Evolutionary conservation across 2,888 invertebrate genomes (phyloP).

Genomic region (Abscondita cerata): DNA sequence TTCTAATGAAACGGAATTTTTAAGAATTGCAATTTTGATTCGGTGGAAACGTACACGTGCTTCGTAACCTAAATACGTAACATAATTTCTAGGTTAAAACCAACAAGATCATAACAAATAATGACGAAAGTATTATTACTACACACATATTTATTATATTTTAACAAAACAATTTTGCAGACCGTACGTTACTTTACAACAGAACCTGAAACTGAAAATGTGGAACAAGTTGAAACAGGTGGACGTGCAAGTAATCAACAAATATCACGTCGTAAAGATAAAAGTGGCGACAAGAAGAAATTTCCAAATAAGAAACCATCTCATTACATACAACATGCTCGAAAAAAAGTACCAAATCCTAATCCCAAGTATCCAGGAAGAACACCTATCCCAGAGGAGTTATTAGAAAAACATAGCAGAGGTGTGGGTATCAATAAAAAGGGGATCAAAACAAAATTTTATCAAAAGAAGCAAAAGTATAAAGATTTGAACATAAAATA

Average conservation of each 20-base stretch:
- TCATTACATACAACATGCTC: slow-evolving; percentile 33
- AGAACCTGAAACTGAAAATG: neutral
- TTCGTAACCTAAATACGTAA: too few relatives aligned
- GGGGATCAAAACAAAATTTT: slow-evolving; percentile 68
- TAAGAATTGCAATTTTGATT: too few relatives aligned
- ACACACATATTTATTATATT: too few relatives aligned
- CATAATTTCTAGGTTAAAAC: too few relatives aligned
- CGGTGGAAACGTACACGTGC: too few relatives aligned
- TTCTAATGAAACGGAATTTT: too few relatives aligned
- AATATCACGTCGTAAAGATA: neutral
- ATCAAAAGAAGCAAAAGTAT: slow-evolving; percentile 67
- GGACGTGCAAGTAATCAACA: neutral
- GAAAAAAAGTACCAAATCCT: slow-evolving; percentile 44
- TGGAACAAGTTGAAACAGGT: neutral
- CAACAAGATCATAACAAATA: too few relatives aligned
- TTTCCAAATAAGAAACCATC: slow-evolving; percentile 18
- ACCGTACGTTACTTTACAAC: neutral
- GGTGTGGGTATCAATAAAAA: slow-evolving; percentile 67
- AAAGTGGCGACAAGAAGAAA: neutral
- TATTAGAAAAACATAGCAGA: slow-evolving; percentile 67
- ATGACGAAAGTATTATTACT: too few relatives aligned
- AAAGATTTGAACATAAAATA: slow-evolving; percentile 63
- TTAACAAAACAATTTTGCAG: too few relatives aligned
- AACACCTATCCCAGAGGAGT: slow-evolving; percentile 62
- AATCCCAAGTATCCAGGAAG: slow-evolving; percentile 61